These are phyloP conservation scores for Papilio polytes DNA, from an alignment of 1,140 invertebrate species.

Conservation along the genomic window DNA sequence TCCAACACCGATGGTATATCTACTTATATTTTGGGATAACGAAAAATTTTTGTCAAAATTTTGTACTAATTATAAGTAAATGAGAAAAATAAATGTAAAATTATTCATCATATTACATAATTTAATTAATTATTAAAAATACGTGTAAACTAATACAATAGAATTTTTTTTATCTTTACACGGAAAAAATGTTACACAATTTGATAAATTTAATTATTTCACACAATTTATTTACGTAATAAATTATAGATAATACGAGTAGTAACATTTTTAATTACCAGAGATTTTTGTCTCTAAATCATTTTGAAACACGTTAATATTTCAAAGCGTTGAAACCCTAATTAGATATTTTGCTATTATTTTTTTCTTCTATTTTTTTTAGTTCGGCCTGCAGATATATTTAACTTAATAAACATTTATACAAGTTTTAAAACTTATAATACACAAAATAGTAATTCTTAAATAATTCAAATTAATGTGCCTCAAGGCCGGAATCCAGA, in stretches of 20 bases:
- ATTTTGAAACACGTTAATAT: not conserved
- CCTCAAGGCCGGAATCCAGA: conserved; percentile 75
- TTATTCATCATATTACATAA: no score
- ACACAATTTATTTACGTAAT: not conserved
- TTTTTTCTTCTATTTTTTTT: not conserved
- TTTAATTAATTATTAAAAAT: no score
- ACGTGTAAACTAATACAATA: no score
- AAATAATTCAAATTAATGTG: conserved; percentile 40
- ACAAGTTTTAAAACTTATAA: not conserved
- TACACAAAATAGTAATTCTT: not conserved
- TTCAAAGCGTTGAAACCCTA: not conserved
- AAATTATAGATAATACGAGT: not conserved
- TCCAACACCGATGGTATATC: no score
- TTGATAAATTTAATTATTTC: not conserved
- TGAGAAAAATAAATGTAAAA: no score
- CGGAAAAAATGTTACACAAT: no score
- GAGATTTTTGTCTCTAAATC: not conserved
- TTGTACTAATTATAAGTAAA: no score
- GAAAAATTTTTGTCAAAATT: no score
- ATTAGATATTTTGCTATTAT: not conserved
- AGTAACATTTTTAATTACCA: not conserved
- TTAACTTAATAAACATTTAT: conserved; percentile 19
- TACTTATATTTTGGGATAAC: no score
- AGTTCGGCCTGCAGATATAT: not conserved
- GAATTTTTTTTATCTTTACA: no score